A percentile compares a stretch with the other conserved stretches of the same genome.
Conservation (phyloP, 2,888 invertebrate genomes). For the Prionchulus punctatus region DNA sequence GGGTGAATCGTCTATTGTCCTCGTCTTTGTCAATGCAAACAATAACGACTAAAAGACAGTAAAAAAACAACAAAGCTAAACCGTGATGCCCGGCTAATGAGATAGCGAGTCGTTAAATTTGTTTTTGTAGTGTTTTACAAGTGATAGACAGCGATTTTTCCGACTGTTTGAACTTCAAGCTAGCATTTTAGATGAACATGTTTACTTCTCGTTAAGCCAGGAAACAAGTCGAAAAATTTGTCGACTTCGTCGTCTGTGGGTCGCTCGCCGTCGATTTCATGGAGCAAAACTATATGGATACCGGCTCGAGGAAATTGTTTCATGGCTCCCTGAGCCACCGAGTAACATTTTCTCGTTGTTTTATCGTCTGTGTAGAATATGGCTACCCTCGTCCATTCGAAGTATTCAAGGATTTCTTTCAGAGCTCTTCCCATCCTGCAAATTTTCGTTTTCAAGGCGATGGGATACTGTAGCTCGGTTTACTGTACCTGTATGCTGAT, state of each 20-base stretch:
- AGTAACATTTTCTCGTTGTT: slow-evolving; percentile 17
- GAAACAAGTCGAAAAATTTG: slow-evolving; percentile 7
- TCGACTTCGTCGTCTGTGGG: slow-evolving; percentile 9
- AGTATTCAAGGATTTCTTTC: slow-evolving; percentile 16
- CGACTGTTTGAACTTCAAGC: neutral
- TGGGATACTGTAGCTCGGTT: no score
- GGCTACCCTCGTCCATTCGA: slow-evolving; percentile 19
- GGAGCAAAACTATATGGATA: slow-evolving; percentile 9
- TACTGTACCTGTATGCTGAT: slow-evolving; percentile 6
- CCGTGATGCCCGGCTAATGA: no score
- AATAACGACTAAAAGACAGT: slow-evolving; percentile 3
- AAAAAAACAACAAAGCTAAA: neutral
- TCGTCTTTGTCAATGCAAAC: slow-evolving; percentile 9
- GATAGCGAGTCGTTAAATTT: no score
- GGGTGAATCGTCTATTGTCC: slow-evolving; percentile 8
- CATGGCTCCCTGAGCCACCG: slow-evolving; percentile 15
- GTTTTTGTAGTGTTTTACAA: no score
- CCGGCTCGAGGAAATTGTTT: slow-evolving; percentile 1
- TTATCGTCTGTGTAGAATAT: slow-evolving; percentile 18
- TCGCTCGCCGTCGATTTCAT: slow-evolving; percentile 8
- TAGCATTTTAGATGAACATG: neutral
- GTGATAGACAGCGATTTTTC: neutral
- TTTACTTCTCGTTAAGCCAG: slow-evolving; percentile 9
- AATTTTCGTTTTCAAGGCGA: no score
- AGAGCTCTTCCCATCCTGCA: slow-evolving; percentile 17